Conservation (phyloP, 2,797 vertebrate genomes). For the Acestrorhynchus altus region DNA sequence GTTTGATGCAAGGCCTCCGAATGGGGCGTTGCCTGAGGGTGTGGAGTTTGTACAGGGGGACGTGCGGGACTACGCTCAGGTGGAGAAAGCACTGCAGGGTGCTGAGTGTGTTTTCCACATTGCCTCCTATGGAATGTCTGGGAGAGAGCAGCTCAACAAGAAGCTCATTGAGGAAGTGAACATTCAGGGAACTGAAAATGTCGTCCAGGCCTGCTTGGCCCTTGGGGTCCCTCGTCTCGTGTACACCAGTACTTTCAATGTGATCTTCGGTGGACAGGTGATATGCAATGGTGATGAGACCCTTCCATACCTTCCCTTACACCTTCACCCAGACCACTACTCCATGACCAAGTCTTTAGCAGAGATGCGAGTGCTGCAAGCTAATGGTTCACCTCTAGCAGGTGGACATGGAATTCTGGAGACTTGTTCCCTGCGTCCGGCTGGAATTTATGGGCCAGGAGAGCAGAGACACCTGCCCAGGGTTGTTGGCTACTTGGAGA, state of each 20-base stretch:
- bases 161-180: constrained; percentile 88
- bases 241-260: constrained; percentile 95
- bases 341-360: constrained; percentile 93
- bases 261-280: constrained; percentile 91
- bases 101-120: constrained; percentile 89
- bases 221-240: constrained; percentile 81
- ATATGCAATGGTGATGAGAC: constrained; percentile 92
- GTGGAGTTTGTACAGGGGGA: constrained; percentile 84
- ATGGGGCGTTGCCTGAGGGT: constrained; percentile 76
- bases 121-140: constrained; percentile 96
- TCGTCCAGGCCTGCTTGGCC: constrained; percentile 83
- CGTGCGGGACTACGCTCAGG: constrained; percentile 76
- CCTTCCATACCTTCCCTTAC: constrained; percentile 91
- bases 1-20: constrained; percentile 83
- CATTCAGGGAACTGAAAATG: constrained; percentile 85
- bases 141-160: constrained; percentile 89
- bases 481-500: constrained; percentile 88
- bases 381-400: constrained; percentile 75
- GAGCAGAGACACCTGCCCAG: constrained; percentile 93
- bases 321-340: constrained; percentile 94
- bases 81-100: constrained; percentile 77
- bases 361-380: constrained; percentile 89
- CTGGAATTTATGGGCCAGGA: constrained; percentile 95
- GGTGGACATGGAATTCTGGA: constrained; percentile 71
- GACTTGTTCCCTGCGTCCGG: constrained; percentile 89